Base-by-base conservation (phyloP, 2,888 invertebrate genomes). In the Tenthredo mesomela region DNA sequence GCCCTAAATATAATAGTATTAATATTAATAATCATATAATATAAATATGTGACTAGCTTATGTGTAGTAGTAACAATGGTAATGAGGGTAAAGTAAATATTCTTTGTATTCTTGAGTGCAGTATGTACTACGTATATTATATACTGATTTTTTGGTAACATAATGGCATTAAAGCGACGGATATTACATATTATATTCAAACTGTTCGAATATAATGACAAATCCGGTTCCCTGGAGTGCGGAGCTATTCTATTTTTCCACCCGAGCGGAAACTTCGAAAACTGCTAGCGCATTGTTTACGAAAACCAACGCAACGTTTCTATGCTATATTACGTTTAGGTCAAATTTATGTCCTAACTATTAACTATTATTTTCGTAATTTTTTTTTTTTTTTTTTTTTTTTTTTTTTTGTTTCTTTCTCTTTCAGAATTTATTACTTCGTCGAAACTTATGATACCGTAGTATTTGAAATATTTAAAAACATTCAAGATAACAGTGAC, bases 201-300 rank as follows among this genome's bases (percentile, higher is more conserved):
- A 75, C n/a, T 67, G 33, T 67, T 33, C n/a, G 67, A 67, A 67
- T 67, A 18, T 50, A 50, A 33, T 54, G 75, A 75, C 29, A 67
- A 67, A 33, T 67, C 67, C 67, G 67, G 67, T 67, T 67, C 67
- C 33, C 25, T 12, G 2, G 67, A 61, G 54, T 37, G 5, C n/a
- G 1, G 12, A 54, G 18, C 21, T 58, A 40, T 80, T 80, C n/a
- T 80, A 40, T 82, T 82, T 50, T 82, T 82, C 70, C 67, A 67
- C 18, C 29, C 43, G 40, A 82, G 82, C 67, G 82, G 82, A 70
- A 67, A 65, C 18, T 65, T 70, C 50, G 82, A 50, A 82, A 65
- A 82, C 82, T 67, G 43, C 33, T 37, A 10, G n/a, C 18, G 18
- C 61, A 80, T 61, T 58, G 58, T 61, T 61, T 80, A 80, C 61